phyloP scores from a whole-genome alignment of 2,797 vertebrate species.

The Champsocephalus esox region DNA sequence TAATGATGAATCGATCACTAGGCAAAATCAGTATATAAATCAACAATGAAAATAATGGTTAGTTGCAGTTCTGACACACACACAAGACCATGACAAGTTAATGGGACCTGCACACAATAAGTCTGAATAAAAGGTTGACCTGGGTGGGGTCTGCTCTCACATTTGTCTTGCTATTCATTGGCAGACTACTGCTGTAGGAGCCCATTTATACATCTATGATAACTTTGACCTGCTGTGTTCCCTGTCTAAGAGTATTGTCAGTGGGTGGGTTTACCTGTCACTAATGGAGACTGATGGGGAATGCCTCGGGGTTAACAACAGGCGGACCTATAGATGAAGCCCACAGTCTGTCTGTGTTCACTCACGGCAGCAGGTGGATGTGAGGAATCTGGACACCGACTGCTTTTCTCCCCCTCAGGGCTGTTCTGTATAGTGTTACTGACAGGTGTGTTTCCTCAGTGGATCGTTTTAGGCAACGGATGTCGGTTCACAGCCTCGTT shows the following conservation, averaged over 20 bases:
- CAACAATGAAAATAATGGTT: not conserved
- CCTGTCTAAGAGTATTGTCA: constrained; percentile 28
- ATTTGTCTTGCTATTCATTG: not conserved
- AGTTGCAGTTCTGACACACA: not conserved
- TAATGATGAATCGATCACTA: not conserved
- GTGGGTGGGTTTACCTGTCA: constrained; percentile 51
- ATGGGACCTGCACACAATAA: not conserved
- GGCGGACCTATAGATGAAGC: constrained; percentile 40
- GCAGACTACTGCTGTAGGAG: constrained; percentile 3
- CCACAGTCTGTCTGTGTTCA: constrained; percentile 30
- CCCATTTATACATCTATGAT: constrained; percentile 15
- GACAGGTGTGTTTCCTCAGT: constrained; percentile 45
- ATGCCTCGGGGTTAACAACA: constrained; percentile 39
- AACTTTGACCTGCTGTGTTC: constrained; percentile 32
- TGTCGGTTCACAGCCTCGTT: not conserved
- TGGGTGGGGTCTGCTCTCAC: not conserved
- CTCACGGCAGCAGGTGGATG: constrained; percentile 57
- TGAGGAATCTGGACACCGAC: constrained; percentile 34
- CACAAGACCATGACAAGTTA: not conserved
- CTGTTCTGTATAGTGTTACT: constrained; percentile 59
- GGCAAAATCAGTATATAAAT: not conserved
- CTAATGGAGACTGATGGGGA: constrained; percentile 54
- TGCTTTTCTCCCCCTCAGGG: constrained; percentile 45
- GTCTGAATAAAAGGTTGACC: not conserved
- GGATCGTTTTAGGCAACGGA: constrained; percentile 38